phyloP scores from a whole-genome alignment of 2,888 invertebrate species.

The Aradus depressus region DNA sequence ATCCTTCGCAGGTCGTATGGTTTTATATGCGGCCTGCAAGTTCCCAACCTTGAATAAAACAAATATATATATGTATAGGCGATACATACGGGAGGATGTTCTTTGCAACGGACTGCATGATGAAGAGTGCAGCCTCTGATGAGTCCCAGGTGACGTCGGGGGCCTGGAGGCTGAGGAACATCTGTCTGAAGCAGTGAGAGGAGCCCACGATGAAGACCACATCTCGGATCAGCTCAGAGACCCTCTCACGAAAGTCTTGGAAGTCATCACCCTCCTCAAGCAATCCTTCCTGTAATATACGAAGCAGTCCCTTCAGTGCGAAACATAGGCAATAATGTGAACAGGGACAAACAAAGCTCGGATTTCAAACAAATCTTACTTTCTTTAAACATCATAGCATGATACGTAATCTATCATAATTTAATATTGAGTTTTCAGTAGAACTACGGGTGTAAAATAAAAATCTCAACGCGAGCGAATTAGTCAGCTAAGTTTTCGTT shows the following conservation, averaged over 20 bases:
- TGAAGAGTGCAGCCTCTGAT: constrained; percentile 84
- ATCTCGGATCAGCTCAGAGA: constrained; percentile 88
- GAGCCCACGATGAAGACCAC: constrained; percentile 94
- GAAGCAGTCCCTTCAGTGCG: not conserved
- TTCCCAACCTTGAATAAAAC: too few species aligned
- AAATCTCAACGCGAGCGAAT: too few species aligned
- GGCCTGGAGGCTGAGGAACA: constrained; percentile 64
- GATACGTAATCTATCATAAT: too few species aligned
- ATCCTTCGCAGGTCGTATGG: too few species aligned
- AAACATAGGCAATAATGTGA: not conserved
- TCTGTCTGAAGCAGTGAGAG: constrained; percentile 80
- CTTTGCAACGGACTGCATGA: constrained; percentile 91
- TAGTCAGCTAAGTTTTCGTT: too few species aligned
- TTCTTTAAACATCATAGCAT: too few species aligned
- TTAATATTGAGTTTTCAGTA: not conserved
- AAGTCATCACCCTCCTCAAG: constrained; percentile 78
- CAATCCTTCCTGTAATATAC: constrained; percentile 49
- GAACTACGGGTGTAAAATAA: too few species aligned
- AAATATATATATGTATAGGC: not conserved
- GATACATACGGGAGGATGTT: constrained; percentile 80
- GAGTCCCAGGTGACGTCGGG: constrained; percentile 78
- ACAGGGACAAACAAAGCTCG: not conserved
- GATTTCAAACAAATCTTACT: not conserved
- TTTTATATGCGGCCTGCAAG: too few species aligned
- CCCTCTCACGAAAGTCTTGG: constrained; percentile 70